Percentiles rank a stretch among this genome's conserved stretches.
Conservation (phyloP, 2,113 vertebrate species). For the Amblyopsis rosae region DNA sequence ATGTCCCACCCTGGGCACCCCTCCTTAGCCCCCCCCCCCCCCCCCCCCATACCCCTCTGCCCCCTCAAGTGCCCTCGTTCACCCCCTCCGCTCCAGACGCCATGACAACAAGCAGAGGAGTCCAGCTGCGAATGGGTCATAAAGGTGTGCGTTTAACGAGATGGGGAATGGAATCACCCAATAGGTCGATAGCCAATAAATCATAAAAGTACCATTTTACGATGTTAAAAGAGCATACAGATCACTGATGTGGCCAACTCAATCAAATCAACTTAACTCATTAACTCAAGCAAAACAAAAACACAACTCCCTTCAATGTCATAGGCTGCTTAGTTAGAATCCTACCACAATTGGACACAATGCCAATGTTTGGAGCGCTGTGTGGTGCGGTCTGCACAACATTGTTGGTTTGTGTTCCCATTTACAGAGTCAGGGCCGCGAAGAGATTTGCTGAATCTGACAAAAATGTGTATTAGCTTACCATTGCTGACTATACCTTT, state of each 20-base stretch:
- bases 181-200: no score
- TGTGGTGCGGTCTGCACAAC: no score
- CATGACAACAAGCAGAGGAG: slow-evolving; percentile 21
- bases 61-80: slow-evolving; percentile 42
- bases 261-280: background rate
- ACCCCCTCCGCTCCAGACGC: slow-evolving; percentile 21
- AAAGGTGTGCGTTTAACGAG: slow-evolving; percentile 42
- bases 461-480: no score
- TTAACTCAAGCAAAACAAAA: no score
- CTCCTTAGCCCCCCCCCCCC: background rate
- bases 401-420: no score
- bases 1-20: slow-evolving; percentile 45
- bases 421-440: no score
- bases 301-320: no score
- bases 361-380: no score
- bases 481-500: slow-evolving; percentile 20
- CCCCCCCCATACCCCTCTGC: slow-evolving; percentile 2
- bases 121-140: slow-evolving; percentile 41
- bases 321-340: no score
- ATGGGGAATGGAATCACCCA: background rate
- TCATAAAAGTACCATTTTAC: background rate
- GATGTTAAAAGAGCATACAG: slow-evolving; percentile 8
- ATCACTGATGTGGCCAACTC: background rate
- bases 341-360: no score
- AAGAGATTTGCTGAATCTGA: no score